These are phyloP conservation scores for Sus cebifrons DNA, from an alignment of 2,797 vertebrate genomes.

Conservation along the genomic window DNA sequence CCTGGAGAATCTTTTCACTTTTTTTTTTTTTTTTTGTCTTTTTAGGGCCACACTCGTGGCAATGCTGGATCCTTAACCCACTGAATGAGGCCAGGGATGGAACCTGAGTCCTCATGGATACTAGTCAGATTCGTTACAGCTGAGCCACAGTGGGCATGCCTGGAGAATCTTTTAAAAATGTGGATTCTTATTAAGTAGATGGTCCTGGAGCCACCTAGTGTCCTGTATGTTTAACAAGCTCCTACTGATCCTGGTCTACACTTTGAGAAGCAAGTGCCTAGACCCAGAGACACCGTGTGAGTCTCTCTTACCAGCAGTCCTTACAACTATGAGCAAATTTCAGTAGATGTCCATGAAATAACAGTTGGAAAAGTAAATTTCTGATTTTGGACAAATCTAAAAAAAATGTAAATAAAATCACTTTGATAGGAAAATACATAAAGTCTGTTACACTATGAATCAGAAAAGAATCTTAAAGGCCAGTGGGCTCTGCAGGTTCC, in stretches of 20 bases:
- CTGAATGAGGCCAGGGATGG: too few relatives aligned
- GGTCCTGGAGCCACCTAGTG: too few relatives aligned
- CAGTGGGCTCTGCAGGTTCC: background rate
- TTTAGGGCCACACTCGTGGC: too few relatives aligned
- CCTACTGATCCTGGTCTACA: background rate
- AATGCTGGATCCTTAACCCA: too few relatives aligned
- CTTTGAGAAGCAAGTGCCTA: background rate
- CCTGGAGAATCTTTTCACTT: background rate
- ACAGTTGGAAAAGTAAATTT: conserved; percentile 12
- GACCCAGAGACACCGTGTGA: background rate
- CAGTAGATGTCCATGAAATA: background rate
- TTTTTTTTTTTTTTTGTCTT: too few relatives aligned
- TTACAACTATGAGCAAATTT: background rate
- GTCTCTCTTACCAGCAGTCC: background rate
- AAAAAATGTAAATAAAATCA: conserved; percentile 1
- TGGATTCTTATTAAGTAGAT: background rate
- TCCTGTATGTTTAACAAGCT: background rate
- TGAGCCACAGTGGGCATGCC: too few relatives aligned
- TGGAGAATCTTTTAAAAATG: background rate
- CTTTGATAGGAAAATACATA: background rate
- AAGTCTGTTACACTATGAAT: background rate
- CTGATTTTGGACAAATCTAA: background rate
- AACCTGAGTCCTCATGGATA: too few relatives aligned
- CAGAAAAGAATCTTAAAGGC: background rate
- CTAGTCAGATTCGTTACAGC: too few relatives aligned